These are phyloP conservation scores for Melanostoma scalare DNA, from an alignment of 2,888 invertebrate genomes.

Conservation along the genomic window DNA sequence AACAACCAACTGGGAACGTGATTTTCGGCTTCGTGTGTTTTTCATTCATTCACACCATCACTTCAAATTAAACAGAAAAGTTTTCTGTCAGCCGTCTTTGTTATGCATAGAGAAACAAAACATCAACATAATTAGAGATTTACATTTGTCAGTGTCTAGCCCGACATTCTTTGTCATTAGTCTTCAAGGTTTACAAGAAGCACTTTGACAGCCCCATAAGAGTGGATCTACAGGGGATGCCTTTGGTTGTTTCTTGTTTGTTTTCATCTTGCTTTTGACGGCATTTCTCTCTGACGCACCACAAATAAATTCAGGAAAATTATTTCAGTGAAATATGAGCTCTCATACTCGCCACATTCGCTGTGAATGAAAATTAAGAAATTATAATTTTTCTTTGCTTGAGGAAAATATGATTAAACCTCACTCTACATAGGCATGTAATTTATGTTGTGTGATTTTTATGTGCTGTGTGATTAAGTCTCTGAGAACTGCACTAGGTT, in stretches of 20 bases:
- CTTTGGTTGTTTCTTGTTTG: not conserved
- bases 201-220: slow-evolving; percentile 10
- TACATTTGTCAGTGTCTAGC: slow-evolving; percentile 70
- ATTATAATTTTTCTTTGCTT: too few relatives aligned
- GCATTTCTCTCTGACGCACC: not conserved
- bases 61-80: slow-evolving; percentile 47
- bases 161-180: slow-evolving; percentile 60
- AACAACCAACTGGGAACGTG: slow-evolving; percentile 44
- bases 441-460: too few relatives aligned
- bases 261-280: not conserved
- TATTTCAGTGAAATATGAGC: not conserved
- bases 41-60: slow-evolving; percentile 3
- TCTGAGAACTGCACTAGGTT: too few relatives aligned
- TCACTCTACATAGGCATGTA: too few relatives aligned
- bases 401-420: too few relatives aligned
- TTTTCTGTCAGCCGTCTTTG: slow-evolving; percentile 29
- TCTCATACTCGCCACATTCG: too few relatives aligned
- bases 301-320: not conserved
- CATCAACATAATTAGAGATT: slow-evolving; percentile 71
- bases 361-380: too few relatives aligned
- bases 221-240: not conserved
- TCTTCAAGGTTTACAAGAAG: slow-evolving; percentile 26
- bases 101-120: slow-evolving; percentile 38
- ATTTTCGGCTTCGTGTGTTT: slow-evolving; percentile 36
- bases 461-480: too few relatives aligned